phyloP scores from a whole-genome alignment of 2,113 vertebrate genomes.

The Ictalurus punctatus region DNA sequence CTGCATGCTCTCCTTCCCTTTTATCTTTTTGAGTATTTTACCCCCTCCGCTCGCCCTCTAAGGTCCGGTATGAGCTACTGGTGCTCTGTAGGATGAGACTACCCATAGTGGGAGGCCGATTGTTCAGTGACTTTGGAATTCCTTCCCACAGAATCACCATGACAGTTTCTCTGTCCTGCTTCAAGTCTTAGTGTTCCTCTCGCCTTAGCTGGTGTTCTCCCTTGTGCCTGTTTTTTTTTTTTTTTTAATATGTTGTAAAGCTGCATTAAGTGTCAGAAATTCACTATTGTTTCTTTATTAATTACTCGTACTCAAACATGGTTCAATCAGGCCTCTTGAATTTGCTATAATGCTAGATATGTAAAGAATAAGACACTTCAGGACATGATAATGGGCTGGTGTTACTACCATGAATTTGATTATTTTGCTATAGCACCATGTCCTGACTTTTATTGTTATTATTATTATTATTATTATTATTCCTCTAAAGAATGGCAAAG shows the following conservation, averaged over 20 bases:
- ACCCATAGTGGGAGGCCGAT: not conserved
- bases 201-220: not conserved
- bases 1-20: not conserved
- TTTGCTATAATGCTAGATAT: not conserved
- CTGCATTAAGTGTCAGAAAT: not conserved
- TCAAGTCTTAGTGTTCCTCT: not conserved
- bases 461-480: too few species aligned
- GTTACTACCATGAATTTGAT: not conserved
- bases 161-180: conserved; percentile 12
- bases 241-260: too few species aligned
- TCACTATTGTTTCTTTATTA: not conserved
- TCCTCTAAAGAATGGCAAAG: not conserved
- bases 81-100: not conserved
- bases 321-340: not conserved
- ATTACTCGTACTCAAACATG: not conserved
- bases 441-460: not conserved
- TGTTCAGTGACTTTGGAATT: not conserved
- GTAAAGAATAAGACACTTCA: not conserved
- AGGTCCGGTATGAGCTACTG: not conserved
- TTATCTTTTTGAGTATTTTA: not conserved
- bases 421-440: not conserved
- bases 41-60: not conserved
- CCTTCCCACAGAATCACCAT: not conserved
- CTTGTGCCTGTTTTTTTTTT: not conserved
- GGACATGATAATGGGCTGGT: not conserved